phyloP scores from a whole-genome alignment of 2,113 vertebrate genomes.

The Onychostoma macrolepis region DNA sequence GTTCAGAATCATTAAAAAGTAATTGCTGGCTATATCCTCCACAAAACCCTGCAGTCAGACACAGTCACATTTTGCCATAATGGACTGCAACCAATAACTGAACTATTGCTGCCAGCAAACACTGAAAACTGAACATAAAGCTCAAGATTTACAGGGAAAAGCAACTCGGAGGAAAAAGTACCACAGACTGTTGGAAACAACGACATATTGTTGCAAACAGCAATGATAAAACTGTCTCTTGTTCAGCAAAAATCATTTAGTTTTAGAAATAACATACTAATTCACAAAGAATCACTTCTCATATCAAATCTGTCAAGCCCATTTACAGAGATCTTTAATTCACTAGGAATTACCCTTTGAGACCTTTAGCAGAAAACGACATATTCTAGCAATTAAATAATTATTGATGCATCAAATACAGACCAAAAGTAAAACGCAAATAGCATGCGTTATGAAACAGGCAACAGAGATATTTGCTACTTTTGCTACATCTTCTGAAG shows the following conservation, averaged over 20 bases:
- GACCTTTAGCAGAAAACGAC: not conserved
- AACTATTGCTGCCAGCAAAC: conserved; percentile 3
- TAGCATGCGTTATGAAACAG: not conserved
- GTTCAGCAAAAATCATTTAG: not conserved
- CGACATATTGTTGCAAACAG: not conserved
- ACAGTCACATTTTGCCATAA: not conserved
- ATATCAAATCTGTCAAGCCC: not conserved
- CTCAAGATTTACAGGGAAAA: not conserved
- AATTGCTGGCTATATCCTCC: not conserved
- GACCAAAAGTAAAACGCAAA: not conserved
- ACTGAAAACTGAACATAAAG: conserved; percentile 4
- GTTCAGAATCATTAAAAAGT: conserved; percentile 20
- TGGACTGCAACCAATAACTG: conserved; percentile 23
- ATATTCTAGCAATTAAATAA: not conserved
- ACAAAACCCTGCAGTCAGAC: conserved; percentile 28
- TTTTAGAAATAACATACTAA: not conserved
- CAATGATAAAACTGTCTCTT: not conserved
- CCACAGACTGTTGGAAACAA: not conserved
- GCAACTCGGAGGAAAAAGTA: not conserved
- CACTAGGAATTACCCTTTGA: not conserved
- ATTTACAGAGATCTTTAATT: not conserved
- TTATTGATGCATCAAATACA: not conserved
- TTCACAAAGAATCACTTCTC: not conserved
- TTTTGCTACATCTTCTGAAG: not conserved
- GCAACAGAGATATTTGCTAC: not conserved